Conservation (phyloP, 2,113 vertebrate species). For the Paralichthys olivaceus region DNA sequence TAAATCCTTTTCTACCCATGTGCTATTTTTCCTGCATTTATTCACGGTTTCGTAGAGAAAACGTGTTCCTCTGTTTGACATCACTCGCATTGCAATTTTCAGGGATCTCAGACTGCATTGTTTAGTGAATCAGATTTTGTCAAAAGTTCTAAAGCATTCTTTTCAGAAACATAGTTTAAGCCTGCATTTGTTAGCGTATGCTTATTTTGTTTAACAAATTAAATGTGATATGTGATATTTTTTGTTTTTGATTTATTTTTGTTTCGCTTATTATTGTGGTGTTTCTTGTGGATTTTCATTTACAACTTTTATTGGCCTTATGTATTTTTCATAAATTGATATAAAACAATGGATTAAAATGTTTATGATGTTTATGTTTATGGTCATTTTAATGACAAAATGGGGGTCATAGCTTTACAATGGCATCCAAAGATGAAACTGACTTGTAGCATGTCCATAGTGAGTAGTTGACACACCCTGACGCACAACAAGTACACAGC, state of each 20-base stretch:
- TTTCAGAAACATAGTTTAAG: conserved; percentile 50
- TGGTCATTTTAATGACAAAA: conserved; percentile 66
- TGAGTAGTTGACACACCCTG: conserved; percentile 32
- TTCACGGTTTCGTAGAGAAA: conserved; percentile 50
- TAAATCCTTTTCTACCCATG: conserved; percentile 66
- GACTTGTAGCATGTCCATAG: conserved; percentile 20
- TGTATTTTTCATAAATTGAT: conserved; percentile 81
- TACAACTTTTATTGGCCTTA: conserved; percentile 77
- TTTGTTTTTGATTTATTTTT: conserved; percentile 56
- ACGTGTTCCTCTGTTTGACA: conserved; percentile 46
- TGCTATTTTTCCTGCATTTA: conserved; percentile 61
- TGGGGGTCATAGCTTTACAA: conserved; percentile 85
- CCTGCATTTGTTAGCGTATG: conserved; percentile 66
- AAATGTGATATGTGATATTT: conserved; percentile 50
- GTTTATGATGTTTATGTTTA: conserved; percentile 70
- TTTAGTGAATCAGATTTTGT: conserved; percentile 63
- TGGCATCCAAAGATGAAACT: conserved; percentile 58
- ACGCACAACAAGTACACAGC: conserved; percentile 55
- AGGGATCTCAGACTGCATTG: conserved; percentile 76
- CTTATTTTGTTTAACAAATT: conserved; percentile 62
- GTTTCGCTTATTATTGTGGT: conserved; percentile 71
- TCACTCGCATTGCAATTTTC: conserved; percentile 69
- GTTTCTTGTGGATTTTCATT: conserved; percentile 73
- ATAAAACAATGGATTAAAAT: conserved; percentile 77
- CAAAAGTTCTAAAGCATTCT: conserved; percentile 40